Conservation (phyloP, 2,888 invertebrate species). For the Campaea margaritaria region DNA sequence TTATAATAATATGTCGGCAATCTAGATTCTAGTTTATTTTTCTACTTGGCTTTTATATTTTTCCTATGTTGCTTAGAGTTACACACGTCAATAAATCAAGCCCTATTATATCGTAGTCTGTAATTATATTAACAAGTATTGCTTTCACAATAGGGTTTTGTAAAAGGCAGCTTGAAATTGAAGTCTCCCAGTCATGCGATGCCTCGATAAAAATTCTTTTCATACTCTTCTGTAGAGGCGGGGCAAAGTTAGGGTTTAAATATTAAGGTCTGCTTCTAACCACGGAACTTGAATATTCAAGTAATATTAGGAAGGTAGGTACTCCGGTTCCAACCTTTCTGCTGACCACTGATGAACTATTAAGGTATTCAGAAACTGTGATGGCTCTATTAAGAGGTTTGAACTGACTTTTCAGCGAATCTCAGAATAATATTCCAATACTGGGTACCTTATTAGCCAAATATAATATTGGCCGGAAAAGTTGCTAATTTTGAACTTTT, state of each 20-base stretch:
- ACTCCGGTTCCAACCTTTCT: background rate
- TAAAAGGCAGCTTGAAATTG: constrained; percentile 15
- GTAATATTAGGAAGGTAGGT: constrained; percentile 16
- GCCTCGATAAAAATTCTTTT: constrained; percentile 18
- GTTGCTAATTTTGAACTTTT: too few relatives aligned
- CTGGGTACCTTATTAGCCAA: too few relatives aligned
- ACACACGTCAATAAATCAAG: constrained; percentile 22
- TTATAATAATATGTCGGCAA: constrained; percentile 4
- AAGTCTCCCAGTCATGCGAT: constrained; percentile 20
- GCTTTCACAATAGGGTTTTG: constrained; percentile 16
- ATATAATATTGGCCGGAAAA: too few relatives aligned
- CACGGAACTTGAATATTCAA: constrained; percentile 20
- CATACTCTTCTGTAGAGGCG: constrained; percentile 12
- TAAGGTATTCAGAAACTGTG: constrained; percentile 11
- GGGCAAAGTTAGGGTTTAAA: constrained; percentile 21
- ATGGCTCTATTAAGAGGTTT: constrained; percentile 14
- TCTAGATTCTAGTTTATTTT: constrained; percentile 17
- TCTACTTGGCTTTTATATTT: constrained; percentile 9
- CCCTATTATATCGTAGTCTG: constrained; percentile 13
- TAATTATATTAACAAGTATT: constrained; percentile 23
- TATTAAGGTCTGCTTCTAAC: constrained; percentile 18
- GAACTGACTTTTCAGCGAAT: background rate
- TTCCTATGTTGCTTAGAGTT: constrained; percentile 14
- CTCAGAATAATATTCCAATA: too few relatives aligned
- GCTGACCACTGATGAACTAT: constrained; percentile 13